Evolutionary conservation across 2,113 vertebrate genomes (phyloP).

Genomic region (Marmota monax): DNA sequence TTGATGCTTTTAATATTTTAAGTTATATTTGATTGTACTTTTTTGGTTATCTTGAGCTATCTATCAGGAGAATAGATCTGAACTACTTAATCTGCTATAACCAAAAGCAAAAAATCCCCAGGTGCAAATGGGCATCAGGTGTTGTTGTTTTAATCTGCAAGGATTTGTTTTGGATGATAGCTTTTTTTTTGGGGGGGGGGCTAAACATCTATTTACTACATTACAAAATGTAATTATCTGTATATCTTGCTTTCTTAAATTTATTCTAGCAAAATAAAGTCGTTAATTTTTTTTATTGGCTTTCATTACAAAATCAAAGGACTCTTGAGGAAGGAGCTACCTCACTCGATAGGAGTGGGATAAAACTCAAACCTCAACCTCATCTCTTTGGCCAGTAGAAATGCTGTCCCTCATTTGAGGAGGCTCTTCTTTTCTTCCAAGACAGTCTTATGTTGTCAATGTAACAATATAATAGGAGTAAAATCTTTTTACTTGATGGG

Average conservation of each 20-base stretch:
- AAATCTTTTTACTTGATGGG: conserved; percentile 86
- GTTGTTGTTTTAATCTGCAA: not conserved
- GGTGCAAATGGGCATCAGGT: not conserved
- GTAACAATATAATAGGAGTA: conserved; percentile 58
- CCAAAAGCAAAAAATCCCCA: not conserved
- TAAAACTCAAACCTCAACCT: not conserved
- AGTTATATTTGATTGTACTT: not conserved
- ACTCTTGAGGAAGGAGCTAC: not conserved
- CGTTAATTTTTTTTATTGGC: not conserved
- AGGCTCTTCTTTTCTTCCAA: not conserved
- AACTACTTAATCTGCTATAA: not conserved
- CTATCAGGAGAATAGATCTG: not conserved
- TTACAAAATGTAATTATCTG: not conserved
- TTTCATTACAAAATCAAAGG: not conserved
- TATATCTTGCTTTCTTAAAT: not conserved
- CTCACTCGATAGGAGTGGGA: not conserved
- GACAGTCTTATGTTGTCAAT: conserved; percentile 85
- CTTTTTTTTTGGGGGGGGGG: too few species aligned
- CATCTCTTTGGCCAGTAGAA: not conserved
- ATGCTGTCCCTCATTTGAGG: not conserved
- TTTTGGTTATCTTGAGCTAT: conserved; percentile 9
- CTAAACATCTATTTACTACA: not conserved
- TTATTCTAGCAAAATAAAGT: not conserved
- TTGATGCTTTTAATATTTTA: conserved; percentile 24
- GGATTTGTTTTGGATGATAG: not conserved